Evolutionary conservation across 2,888 invertebrate species (phyloP), one percentile per base, ranked within the genome.

Genomic region (Zaprionus obscuricornis): DNA sequence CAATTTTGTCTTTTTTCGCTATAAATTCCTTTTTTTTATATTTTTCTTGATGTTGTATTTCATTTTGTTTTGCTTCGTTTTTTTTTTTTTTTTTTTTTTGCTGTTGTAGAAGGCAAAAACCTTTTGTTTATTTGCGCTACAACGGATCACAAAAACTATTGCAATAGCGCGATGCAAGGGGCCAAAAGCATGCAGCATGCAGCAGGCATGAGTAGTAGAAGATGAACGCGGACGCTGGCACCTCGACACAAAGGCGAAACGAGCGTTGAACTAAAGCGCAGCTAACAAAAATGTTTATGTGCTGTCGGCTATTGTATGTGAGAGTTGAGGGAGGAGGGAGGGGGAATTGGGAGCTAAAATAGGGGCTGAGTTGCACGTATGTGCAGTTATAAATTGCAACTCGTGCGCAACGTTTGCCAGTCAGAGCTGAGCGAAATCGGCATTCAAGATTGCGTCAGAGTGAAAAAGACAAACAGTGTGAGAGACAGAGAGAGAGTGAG

Each of bases 91-190:
- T 51, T 58, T 43, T 4, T 64, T 43, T 50, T 42, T 46, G 58
- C 52, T 43, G 45, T 42, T 46, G 58, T 50, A 64, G 42, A 71
- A 60, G 45, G 54, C 51, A 51, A 51, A 33, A 82, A 65, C 67
- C 71, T 79, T 78, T 78, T 83, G 83, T 78, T 78, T 82, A 79
- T 79, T 71, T 76, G 76, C 78, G 79, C 83, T 79, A 55, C 54
- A 62, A 40, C 64, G 74, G 76, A 71, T 79, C 79, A 82, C 67
- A 78, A 78, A 82, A 78, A 78, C 65, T 75, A 77, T 71, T 49
- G 71, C 70, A 56, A 56, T 50, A 62, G 57, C 40, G 37, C 49
- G 14, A n/a, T n/a, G 45, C n/a, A 16, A 39, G 16, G 26, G 3
- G 26, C 17, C n/a, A n/a, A 14, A 7, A 6, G 14, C 33, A 33